A percentile compares a stretch with the other conserved stretches of the same genome.
These are phyloP conservation scores for Lasioglossum albipes DNA, from an alignment of 1,140 invertebrate species.

Conservation along the genomic window DNA sequence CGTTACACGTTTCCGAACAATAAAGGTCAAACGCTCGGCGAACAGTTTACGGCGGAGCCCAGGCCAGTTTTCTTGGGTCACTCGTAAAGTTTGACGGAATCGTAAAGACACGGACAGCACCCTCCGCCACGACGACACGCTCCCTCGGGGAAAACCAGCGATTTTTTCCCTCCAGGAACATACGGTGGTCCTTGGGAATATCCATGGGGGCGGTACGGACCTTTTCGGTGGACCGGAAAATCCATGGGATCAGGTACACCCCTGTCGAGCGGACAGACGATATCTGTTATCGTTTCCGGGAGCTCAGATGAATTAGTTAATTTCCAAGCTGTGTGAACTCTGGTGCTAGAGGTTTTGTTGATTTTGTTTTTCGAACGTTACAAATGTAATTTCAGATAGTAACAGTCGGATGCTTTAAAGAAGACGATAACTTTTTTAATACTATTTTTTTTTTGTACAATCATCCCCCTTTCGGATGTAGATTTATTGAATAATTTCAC, in stretches of 20 bases:
- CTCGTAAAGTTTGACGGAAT: slow-evolving; percentile 39
- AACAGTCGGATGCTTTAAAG: no score
- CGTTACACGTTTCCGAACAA: slow-evolving; percentile 54
- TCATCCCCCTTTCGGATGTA: no score
- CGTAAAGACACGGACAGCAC: slow-evolving; percentile 15
- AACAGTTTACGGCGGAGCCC: slow-evolving; percentile 38
- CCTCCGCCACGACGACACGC: background rate
- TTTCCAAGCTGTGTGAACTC: no score
- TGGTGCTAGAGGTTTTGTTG: no score
- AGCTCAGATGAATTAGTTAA: no score
- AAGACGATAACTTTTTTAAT: no score
- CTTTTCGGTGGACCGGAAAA: background rate
- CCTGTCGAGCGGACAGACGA: background rate
- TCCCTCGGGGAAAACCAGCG: background rate
- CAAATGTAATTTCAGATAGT: no score
- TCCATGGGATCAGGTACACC: background rate
- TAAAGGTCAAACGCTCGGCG: slow-evolving; percentile 35
- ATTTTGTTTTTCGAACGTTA: no score
- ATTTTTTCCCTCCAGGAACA: background rate
- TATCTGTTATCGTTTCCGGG: no score
- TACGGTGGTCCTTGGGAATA: background rate
- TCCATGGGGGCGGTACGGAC: no score
- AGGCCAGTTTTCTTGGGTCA: background rate
- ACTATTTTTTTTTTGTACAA: no score
- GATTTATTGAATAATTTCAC: no score